Evolutionary conservation across 2,797 vertebrate species (phyloP).

Genomic region (Phylloscopus collybita): DNA sequence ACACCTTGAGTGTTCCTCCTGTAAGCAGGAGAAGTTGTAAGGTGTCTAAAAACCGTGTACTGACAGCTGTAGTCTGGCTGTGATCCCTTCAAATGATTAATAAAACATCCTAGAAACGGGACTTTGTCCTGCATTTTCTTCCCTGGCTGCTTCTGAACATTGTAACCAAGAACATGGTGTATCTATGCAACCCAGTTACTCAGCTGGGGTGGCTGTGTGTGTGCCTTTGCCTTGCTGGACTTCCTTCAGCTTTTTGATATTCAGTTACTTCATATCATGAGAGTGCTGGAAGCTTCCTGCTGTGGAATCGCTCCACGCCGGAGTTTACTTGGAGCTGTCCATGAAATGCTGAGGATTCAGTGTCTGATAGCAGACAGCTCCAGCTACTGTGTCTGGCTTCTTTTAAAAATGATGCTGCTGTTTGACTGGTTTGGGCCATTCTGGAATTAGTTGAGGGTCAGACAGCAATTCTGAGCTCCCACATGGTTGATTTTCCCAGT

Average conservation of each 20-base stretch:
- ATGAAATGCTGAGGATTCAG: not conserved
- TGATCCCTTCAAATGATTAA: not conserved
- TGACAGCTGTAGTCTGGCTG: not conserved
- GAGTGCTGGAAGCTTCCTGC: not conserved
- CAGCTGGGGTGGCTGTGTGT: not conserved
- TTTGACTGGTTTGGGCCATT: not conserved
- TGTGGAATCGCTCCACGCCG: not conserved
- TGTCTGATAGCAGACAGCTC: not conserved
- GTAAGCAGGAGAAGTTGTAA: not conserved
- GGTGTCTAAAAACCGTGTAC: not conserved
- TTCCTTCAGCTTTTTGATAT: not conserved
- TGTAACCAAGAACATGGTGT: not conserved
- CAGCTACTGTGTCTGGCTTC: not conserved
- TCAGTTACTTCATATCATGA: not conserved
- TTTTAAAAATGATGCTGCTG: not conserved
- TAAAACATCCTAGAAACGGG: not conserved
- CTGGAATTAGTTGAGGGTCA: not conserved
- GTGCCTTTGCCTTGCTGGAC: slow-evolving; percentile 42
- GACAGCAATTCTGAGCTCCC: not conserved
- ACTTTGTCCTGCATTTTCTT: not conserved
- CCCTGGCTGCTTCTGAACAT: not conserved
- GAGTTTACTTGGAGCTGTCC: not conserved
- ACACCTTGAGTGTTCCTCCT: not conserved
- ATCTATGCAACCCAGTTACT: slow-evolving; percentile 50
- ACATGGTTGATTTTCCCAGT: not conserved